A percentile compares a stretch with the other conserved stretches of the same genome.
These are phyloP conservation scores for Echeneis naucrates DNA, from an alignment of 2,797 vertebrate species.

Conservation along the genomic window DNA sequence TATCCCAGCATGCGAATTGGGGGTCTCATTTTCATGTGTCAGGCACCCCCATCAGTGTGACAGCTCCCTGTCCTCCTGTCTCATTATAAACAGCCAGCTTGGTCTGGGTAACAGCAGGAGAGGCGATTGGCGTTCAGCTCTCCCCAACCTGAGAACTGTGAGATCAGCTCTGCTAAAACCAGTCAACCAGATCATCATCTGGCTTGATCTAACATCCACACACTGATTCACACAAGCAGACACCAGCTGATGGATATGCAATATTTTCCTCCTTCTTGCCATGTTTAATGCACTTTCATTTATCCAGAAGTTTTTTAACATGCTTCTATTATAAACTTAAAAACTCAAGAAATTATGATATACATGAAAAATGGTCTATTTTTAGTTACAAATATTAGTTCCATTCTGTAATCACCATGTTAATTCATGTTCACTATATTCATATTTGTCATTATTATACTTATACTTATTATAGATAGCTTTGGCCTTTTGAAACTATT, in stretches of 20 bases:
- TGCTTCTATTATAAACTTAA: slow-evolving; percentile 4
- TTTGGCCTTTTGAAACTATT: slow-evolving; percentile 26
- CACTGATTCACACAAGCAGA: slow-evolving; percentile 43
- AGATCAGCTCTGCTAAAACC: slow-evolving; percentile 76
- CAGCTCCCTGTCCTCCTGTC: slow-evolving; percentile 86
- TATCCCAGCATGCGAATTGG: slow-evolving; percentile 68
- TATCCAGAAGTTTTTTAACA: background rate
- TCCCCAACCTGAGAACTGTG: slow-evolving; percentile 63
- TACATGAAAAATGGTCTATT: background rate
- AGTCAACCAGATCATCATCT: slow-evolving; percentile 78
- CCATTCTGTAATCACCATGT: background rate
- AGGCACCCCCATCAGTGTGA: slow-evolving; percentile 82
- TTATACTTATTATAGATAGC: background rate
- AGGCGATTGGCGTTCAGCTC: slow-evolving; percentile 65
- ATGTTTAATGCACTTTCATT: slow-evolving; percentile 25
- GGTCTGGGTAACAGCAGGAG: slow-evolving; percentile 79
- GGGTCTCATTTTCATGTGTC: slow-evolving; percentile 87
- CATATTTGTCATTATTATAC: background rate
- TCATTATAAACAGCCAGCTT: slow-evolving; percentile 86
- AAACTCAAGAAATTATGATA: background rate
- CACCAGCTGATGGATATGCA: slow-evolving; percentile 13
- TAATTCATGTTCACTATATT: background rate
- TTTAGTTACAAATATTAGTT: background rate
- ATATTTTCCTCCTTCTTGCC: background rate
- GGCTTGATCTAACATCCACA: slow-evolving; percentile 72